Base-by-base conservation (phyloP, 2,888 invertebrate species). In the Chaetoderma sp. region DNA sequence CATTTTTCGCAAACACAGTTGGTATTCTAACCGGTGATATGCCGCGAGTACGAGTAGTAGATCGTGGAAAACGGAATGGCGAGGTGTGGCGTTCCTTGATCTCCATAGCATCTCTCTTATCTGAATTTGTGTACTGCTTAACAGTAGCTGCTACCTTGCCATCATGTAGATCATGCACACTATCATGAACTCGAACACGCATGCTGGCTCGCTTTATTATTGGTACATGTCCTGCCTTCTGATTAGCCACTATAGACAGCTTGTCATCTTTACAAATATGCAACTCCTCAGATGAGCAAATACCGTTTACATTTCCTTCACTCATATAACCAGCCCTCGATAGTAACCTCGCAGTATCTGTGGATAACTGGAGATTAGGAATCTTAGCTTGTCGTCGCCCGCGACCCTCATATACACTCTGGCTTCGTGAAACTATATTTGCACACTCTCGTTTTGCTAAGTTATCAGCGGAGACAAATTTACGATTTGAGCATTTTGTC, bases 11-110 rank as follows among this genome's bases (percentile, higher is more conserved):
- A 61, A 83, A 80, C 28, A 78, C 73, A 8, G 76, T 73, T 39
- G 83, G 83, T 49, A 84, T 76, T 44, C 78, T 68, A 13, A 84
- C 67, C 4, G 83, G 82, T 5, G 82, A 80, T 33, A 70, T 67
- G 3, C 79, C 78, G 30, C 77, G 64, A 50, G 71, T 78, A 23
- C 78, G 65, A 1, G 75, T 66, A 1, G 71, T 73, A 42, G 79
- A 79, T 45, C 75, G 78, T 6, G 77, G 74, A 67, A 80, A 80
- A 27, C 81, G 72, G 4, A 76, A 70, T 1, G 81, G 77, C 4
- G 78, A 77, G 2, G 66, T 64, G 52, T 76, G 73, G 25, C 74
- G 64, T 21, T 72, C 74, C 16, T 65, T 63, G 10, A 76, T 42
- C 55, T 78, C 66, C 2, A 30, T 50, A n/a, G 25, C 49, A 2